A percentile compares a stretch with the other conserved stretches of the same genome.
Evolutionary conservation across 2,113 vertebrate species (phyloP).

Genomic region (Manacus vitellinus): DNA sequence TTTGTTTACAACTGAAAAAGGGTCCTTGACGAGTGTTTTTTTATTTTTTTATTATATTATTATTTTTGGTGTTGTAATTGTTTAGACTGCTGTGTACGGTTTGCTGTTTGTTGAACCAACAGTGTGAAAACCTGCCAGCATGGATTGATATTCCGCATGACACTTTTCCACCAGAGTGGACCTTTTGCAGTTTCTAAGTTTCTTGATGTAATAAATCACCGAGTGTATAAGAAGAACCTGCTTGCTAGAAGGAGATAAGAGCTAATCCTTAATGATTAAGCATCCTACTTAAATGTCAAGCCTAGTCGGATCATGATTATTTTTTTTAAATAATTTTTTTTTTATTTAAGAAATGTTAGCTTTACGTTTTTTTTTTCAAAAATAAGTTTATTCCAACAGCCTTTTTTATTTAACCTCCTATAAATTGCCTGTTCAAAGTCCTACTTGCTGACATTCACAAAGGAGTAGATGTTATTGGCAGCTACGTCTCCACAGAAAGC

Average conservation of each 20-base stretch:
- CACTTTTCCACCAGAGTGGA: constrained; percentile 79
- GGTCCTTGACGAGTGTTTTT: constrained; percentile 84
- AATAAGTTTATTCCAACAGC: constrained; percentile 27
- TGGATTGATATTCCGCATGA: constrained; percentile 87
- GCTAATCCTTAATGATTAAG: constrained; percentile 82
- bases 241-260: constrained; percentile 84
- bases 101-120: constrained; percentile 89
- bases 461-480: constrained; percentile 57
- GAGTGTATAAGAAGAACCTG: constrained; percentile 83
- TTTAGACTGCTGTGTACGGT: constrained; percentile 88
- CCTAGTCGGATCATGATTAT: constrained; percentile 82
- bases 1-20: constrained; percentile 88
- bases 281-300: constrained; percentile 82
- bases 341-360: constrained; percentile 71
- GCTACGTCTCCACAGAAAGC: background rate
- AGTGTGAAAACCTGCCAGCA: constrained; percentile 89
- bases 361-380: constrained; percentile 32
- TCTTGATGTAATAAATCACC: constrained; percentile 85
- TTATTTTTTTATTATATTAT: constrained; percentile 78
- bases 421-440: constrained; percentile 62
- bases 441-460: constrained; percentile 47
- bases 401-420: constrained; percentile 28
- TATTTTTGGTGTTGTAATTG: constrained; percentile 87
- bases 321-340: constrained; percentile 69
- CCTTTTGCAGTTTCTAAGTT: constrained; percentile 80